Base-by-base conservation (phyloP, 2,888 invertebrate species). In the Drosophila prostipennis region DNA sequence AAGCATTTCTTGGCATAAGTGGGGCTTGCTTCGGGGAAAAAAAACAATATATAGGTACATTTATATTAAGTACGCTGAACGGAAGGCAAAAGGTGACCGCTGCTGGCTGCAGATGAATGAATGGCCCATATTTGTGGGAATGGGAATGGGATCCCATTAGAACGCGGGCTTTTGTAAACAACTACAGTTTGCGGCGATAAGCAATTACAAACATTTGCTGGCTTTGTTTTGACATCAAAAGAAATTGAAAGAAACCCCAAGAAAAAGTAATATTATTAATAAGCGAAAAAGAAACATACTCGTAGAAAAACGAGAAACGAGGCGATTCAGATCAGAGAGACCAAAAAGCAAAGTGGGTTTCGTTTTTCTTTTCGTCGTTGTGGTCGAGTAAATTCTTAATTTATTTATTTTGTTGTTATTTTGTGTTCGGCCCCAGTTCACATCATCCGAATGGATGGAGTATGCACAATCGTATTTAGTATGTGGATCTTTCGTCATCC, bases 331-430 rank as follows among this genome's bases (percentile, higher is more conserved):
- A 55, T 34, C 43, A 45, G 39, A 53, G 37, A 39, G 52, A 57
- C 43, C 55, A 34, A 48, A 39, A 43, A 45, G 59, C 64, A 60
- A 78, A 79, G 53, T 78, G 67, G 69, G 61, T 80, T 78, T 71
- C 76, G 67, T 76, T 19, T 19, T 78, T 26, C 26, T 76, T 76
- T 69, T 74, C 72, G 45, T 76, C 78, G 85, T 78, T 77, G 68
- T 71, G 82, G 79, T 79, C 77, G 79, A 86, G 45, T 80, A 79
- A 85, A 76, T 83, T 76, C 80, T 71, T 65, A 74, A 85, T 82
- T 78, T 82, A 82, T 82, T 82, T 82, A 82, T 85, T 72, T 71
- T 13, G 34, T 5, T 34, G n/a, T n/a, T n/a, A n/a, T n/a, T n/a
- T n/a, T n/a, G 39, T 51, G 56, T 46, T 34, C 34, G 34, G 13